Evolutionary conservation across 1,140 invertebrate species (phyloP), one percentile per base, ranked within the genome.

Genomic region (Drosophila hydei): DNA sequence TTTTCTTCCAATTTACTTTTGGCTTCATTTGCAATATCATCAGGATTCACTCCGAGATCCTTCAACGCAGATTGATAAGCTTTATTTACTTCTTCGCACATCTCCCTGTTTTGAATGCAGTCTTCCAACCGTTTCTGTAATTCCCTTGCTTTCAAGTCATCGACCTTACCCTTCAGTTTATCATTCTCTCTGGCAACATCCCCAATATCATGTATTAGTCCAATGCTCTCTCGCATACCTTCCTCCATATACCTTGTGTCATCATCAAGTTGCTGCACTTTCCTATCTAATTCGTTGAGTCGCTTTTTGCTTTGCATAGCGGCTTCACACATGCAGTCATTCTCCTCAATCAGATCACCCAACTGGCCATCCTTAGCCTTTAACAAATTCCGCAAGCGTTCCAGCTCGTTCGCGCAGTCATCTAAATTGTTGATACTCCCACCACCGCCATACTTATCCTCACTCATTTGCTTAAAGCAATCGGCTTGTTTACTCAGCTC

Each of bases 401-500:
- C 16, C 9, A 81, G 23, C 23, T 81, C 77, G 0, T 21, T 33
- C 12, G 50, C 59, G 38, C 77, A 81, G 61, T 81, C 78, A 3
- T 70, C 61, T 12, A 81, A 12, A 1, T 60, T 70, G 8, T 54
- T 77, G 0, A 81, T 77, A 12, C 30, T 30, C 12, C 43, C 36
- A 5, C 71, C 65, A 14, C 51, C 78, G 2, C 43, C 36, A 19
- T 40, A 50, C 19, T 42, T 62, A 5, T 64, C 36, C 14, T 56
- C 30, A n/a, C 43, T 81, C 23, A 83, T 75, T 64, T 75, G 42
- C 8, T 64, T 71, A 6, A 81, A 83, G n/a, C 74, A 77, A 18
- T 83, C 74, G 0, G 50, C 61, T 11, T 83, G 79, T n/a, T 83
- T 81, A 19, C 16, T 40, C 27, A 90, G 16, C 42, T 90, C 87